A percentile compares a stretch with the other conserved stretches of the same genome.
Conservation (phyloP, 2,797 vertebrate species). For the Sebastes reedi region DNA sequence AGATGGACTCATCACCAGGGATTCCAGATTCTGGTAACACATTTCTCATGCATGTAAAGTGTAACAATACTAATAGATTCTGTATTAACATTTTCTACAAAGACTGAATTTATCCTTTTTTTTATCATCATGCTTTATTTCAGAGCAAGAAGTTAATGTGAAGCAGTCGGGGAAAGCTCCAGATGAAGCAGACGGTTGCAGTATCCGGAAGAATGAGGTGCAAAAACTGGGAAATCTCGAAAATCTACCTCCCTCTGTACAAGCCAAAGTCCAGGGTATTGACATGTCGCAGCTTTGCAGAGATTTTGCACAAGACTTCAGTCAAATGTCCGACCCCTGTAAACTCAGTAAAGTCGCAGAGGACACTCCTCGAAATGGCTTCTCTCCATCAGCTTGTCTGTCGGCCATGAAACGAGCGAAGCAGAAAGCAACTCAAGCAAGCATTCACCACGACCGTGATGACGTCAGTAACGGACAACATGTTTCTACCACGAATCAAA, state of each 20-base stretch:
- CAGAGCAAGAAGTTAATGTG: constrained; percentile 38
- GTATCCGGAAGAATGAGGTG: not conserved
- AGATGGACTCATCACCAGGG: constrained; percentile 5
- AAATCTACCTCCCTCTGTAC: not conserved
- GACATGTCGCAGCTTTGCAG: constrained; percentile 80
- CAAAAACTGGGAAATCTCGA: constrained; percentile 12
- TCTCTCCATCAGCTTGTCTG: constrained; percentile 65
- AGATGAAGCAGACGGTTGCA: constrained; percentile 8
- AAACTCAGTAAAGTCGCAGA: constrained; percentile 3
- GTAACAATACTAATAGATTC: not conserved
- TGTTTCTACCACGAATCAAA: constrained; percentile 7
- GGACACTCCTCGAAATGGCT: constrained; percentile 13
- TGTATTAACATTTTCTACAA: not conserved
- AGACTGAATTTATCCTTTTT: not conserved
- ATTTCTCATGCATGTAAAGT: not conserved
- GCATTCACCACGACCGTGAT: not conserved
- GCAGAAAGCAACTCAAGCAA: constrained; percentile 26
- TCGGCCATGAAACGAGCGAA: constrained; percentile 54
- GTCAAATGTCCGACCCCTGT: constrained; percentile 57
- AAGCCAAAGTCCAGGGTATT: constrained; percentile 57
- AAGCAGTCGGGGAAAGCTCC: not conserved
- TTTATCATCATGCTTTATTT: constrained; percentile 25
- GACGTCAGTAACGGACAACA: not conserved
- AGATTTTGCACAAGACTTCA: constrained; percentile 81
- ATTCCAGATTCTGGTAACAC: constrained; percentile 49